A percentile compares a stretch with the other conserved stretches of the same genome.
These are phyloP conservation scores for Pedetes capensis DNA, from an alignment of 2,113 vertebrate genomes.

Conservation along the genomic window DNA sequence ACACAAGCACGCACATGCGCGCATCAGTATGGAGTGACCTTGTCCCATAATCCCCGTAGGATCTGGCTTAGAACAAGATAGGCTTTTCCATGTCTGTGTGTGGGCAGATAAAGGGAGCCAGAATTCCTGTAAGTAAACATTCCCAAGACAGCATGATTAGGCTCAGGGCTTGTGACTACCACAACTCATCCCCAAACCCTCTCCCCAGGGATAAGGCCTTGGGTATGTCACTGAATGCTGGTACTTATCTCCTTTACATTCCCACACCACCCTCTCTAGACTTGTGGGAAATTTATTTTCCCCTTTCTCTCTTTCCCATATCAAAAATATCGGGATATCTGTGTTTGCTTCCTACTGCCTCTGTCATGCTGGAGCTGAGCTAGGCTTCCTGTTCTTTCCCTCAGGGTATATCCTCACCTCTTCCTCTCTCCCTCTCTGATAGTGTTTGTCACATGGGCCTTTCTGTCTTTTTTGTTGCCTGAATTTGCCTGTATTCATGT, in stretches of 20 bases:
- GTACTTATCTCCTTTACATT: constrained; percentile 1
- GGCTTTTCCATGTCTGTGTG: background rate
- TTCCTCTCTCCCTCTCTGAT: background rate
- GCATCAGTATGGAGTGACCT: background rate
- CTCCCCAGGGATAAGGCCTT: background rate
- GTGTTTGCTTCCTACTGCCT: background rate
- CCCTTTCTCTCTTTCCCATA: constrained; percentile 11
- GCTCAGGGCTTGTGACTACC: background rate
- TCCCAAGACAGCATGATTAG: constrained; percentile 3
- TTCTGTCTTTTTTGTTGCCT: background rate
- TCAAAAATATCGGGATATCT: background rate
- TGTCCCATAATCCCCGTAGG: background rate
- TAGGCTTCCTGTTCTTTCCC: background rate
- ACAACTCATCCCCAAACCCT: no score
- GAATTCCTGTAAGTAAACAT: background rate
- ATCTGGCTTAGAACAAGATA: background rate
- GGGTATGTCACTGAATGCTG: background rate
- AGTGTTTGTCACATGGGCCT: background rate
- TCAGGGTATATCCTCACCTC: background rate
- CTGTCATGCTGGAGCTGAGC: background rate
- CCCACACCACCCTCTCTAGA: constrained; percentile 34
- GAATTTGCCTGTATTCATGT: background rate
- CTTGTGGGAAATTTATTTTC: constrained; percentile 17
- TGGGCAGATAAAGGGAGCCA: background rate
- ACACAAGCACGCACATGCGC: background rate